Base-by-base conservation (phyloP, 2,888 invertebrate genomes). In the Cerceris ruficornis region DNA sequence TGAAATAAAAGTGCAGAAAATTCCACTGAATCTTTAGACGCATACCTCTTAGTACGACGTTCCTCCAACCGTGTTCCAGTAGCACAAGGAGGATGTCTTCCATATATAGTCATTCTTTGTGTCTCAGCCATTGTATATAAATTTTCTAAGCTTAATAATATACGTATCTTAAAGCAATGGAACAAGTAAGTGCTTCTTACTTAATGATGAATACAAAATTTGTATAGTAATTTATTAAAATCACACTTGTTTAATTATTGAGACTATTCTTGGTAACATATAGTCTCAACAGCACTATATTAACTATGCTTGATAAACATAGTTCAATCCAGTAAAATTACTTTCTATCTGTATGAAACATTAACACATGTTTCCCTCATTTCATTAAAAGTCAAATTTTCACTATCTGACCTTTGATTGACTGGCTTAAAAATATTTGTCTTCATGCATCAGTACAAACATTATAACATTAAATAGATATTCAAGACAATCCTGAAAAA, bases 1-100 rank as follows among this genome's bases (percentile, higher is more conserved):
- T 39, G 7, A 1, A 65, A 14, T 8, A 15, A 11, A 49, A 43
- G 41, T n/a, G 28, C 0, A 42, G 39, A 6, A 6, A 62, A 50
- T 13, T 15, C 68, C 9, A 55, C 28, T 17, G 57, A 52, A 41
- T 55, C 50, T 43, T 46, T 69, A 17, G 59, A 13, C 7, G 11
- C 43, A 70, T 72, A 95, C 90, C 94, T 95, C 90, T 95, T 95
- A 0, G 95, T 95, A 82, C 94, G 93, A 75, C 97, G 94, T 86
- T 97, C 97, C 86, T 97, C 96, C 66, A 97, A 93, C 82, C 97
- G 95, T 78, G 94, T 94, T 58, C 93, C 93, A 86, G 95, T 94
- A 77, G 96, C 96, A 91, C 97, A 97, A n/a, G 96, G 95, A 65
- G 97, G 97, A 90, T 95, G 94, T 85, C 94, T 94, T 74, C 97